Evolutionary conservation across 2,888 invertebrate genomes (phyloP), one percentile per base, ranked within the genome.

Genomic region (Drosophila kuntzei): DNA sequence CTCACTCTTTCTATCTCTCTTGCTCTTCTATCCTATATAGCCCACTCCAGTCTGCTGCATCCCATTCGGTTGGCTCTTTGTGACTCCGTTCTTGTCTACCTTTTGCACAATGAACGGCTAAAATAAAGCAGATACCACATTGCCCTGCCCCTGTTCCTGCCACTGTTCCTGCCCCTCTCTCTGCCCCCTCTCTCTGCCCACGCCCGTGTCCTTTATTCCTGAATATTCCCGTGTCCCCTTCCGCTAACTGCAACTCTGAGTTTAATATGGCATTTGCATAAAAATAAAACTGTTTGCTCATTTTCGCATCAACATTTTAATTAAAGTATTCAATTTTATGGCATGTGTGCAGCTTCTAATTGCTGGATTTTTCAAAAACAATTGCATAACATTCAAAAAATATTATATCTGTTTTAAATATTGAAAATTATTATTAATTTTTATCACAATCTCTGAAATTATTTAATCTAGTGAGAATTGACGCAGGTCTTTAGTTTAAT

Each of bases 231-330:
- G 14, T 22, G 8, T 9, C 12, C 5, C 39, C 41, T 14, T 9
- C 32, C 39, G 11, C 51, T n/a, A 20, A 34, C 25, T 51, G 16
- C 25, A 22, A 37, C 36, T 55, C 44, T 22, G 32, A 72, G 83
- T 83, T 82, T 74, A 83, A 70, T 86, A 70, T 79, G 63, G 62
- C 87, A 85, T 85, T 85, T 85, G 87, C 81, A 87, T 87, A 79
- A 79, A 78, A 79, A 76, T 50, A 77, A 44, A 78, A 83, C 71
- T 80, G 77, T 75, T 77, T 68, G 55, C 55, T 34, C 32, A 60
- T 73, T 73, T 76, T 70, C 60, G 79, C 74, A 71, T 75, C 78
- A 80, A 80, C 70, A 72, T 83, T 86, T 76, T 76, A 83, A 86
- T 80, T 79, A 87, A 82, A 87, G 70, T 62, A 55, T 55, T 60